Base-by-base conservation (phyloP, 2,113 vertebrate genomes). In the Nanorana parkeri region DNA sequence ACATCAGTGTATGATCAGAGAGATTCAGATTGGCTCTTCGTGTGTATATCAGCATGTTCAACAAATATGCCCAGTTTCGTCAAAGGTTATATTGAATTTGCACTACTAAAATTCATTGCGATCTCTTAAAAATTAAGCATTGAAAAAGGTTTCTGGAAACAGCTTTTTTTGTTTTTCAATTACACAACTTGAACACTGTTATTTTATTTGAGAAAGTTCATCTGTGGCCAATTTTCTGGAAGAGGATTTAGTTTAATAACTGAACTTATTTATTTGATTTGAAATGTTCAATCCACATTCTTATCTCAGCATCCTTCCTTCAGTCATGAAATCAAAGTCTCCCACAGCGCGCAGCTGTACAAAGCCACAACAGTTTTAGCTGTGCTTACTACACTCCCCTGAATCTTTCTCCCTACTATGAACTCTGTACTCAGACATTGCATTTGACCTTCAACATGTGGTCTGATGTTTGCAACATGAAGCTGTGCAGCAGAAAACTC, bases 221-320 rank as follows among this genome's bases (percentile, higher is more conserved):
- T 47, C 41, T 47, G 41, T 10, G 41, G 41, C 24, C 61, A 71
- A 5, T 19, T 36, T 85, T 51, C 20, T 28, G 26, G 23, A 73
- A 19, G 64, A 81, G 7, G 3, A 10, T 11, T 11, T 58, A 78
- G 32, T 4, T 75, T 66, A 15, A 17, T 61, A 85, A 67, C 2
- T 10, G 76, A 80, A 81, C 19, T 58, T 16, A 19, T 60, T 81
- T 73, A 74, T 68, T 77, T 65, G 41, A 83, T 74, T 80, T 68
- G 28, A 68, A 83, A 64, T 0, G n/a, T 16, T 80, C 56, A 13
- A 19, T 41, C 36, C 60, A 83, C 20, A 5, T 80, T 29, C 47
- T 82, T 76, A 21, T 71, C 28, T 0, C 8, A 66, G 69, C 65
- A 13, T 3, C 58, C 28, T 29, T 83, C 66, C 7, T 47, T 66